Evolutionary conservation across 2,113 vertebrate species (phyloP), one percentile per base, ranked within the genome.

Genomic region (Chamaetylas fuelleborni): DNA sequence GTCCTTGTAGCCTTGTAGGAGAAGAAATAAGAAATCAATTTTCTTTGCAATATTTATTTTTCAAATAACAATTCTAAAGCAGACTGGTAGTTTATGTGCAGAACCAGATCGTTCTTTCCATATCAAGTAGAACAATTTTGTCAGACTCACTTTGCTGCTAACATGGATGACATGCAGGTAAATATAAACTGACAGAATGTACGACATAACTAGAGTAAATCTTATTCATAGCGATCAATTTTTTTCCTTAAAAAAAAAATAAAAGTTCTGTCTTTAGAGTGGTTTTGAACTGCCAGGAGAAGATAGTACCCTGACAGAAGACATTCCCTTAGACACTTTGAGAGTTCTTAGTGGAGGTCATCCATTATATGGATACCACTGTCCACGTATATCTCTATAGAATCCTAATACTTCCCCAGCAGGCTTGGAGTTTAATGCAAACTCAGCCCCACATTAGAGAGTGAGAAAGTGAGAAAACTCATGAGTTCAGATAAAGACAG

Each of bases 21-120:
- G 50, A 77, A 83, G 70, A 93, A 92, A 91, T 50, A 95, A 82
- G 31, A 93, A 92, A 93, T 88, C 51, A 77, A 88, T 92, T 94
- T 82, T 88, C n/a, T 92, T 90, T 80, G 71, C 65, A 94, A 88
- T 85, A 90, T 83, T 81, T 95, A 88, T 76, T 90, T 82, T 94
- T 88, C 36, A 91, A 90, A 70, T 81, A 91, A 76, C 34, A 73
- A 23, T 82, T 79, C 70, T 76, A n/a, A 92, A 92, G 43, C 22
- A 70, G 94, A 70, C 34, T 66, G 40, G 14, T 81, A 82, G 79
- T 86, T 86, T 66, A 85, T 57, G 54, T 81, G 71, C 56, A 62
- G 81, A 85, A 65, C 42, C 22, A 86, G 94, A 92, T 76, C 22
- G 56, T 81, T 93, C 53, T 93, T 91, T 74, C 81, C 53, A 67